phyloP scores from a whole-genome alignment of 1,140 invertebrate species.

The Aphelinus atriplicis region DNA sequence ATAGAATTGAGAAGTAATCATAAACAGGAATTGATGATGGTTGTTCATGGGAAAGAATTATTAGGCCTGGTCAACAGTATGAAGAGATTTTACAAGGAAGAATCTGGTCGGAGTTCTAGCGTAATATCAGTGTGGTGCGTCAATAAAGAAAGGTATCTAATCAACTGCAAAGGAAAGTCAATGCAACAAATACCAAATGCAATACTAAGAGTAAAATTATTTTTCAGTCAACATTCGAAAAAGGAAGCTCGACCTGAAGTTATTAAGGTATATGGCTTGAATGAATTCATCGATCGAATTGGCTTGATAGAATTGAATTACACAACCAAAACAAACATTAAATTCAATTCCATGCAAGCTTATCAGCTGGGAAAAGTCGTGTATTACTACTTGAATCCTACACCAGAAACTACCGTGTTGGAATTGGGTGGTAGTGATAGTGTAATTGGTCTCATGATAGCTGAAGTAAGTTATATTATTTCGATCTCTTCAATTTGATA shows the following conservation, averaged over 20 bases:
- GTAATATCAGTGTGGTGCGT: constrained; percentile 29
- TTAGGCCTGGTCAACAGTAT: not conserved
- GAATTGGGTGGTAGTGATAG: constrained; percentile 31
- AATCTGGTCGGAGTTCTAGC: constrained; percentile 22
- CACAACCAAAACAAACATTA: constrained; percentile 22
- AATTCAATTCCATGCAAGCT: constrained; percentile 32
- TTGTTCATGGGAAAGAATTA: constrained; percentile 18
- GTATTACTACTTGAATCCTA: constrained; percentile 19
- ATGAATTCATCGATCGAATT: constrained; percentile 31
- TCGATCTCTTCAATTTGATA: not conserved
- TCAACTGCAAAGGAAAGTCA: not conserved
- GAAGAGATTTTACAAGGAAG: constrained; percentile 15
- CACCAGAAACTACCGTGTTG: constrained; percentile 23
- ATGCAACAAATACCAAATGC: not conserved
- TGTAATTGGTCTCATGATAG: constrained; percentile 30
- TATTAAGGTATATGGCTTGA: not conserved
- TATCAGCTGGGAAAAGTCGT: constrained; percentile 28
- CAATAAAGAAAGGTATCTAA: constrained; percentile 20
- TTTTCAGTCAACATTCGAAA: constrained; percentile 24
- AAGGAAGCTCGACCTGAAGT: not conserved
- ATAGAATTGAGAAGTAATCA: constrained; percentile 37
- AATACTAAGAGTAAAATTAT: constrained; percentile 2
- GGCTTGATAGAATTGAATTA: constrained; percentile 31
- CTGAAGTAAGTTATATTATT: constrained; percentile 19
- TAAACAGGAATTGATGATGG: constrained; percentile 34